These are phyloP conservation scores for Hartigia nigra DNA, from an alignment of 2,888 invertebrate species.

Conservation along the genomic window DNA sequence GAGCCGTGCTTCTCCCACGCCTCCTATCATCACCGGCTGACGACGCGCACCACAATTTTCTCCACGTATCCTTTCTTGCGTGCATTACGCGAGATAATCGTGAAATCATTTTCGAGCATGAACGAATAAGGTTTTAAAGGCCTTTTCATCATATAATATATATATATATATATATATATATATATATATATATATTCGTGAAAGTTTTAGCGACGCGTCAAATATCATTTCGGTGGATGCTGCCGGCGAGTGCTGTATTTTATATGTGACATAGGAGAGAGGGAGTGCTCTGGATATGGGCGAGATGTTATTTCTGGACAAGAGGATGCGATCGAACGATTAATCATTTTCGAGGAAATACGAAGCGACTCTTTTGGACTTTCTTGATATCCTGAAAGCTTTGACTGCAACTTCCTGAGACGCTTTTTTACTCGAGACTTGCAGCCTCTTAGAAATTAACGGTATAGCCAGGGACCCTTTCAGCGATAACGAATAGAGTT, in stretches of 20 bases:
- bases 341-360: slow-evolving; percentile 47
- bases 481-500: background rate
- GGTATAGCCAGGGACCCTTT: background rate
- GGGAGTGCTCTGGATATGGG: background rate
- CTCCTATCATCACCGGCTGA: background rate
- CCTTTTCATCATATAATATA: slow-evolving; percentile 26
- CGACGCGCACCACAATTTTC: background rate
- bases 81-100: background rate
- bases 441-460: background rate
- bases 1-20: background rate
- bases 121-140: background rate
- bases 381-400: slow-evolving; percentile 55
- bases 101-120: background rate
- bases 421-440: background rate
- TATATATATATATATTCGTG: slow-evolving; percentile 27
- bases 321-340: slow-evolving; percentile 32
- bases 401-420: slow-evolving; percentile 34
- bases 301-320: slow-evolving; percentile 12
- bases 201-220: slow-evolving; percentile 23
- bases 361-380: slow-evolving; percentile 40
- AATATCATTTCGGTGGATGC: slow-evolving; percentile 3
- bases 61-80: background rate
- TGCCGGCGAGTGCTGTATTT: background rate
- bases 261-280: slow-evolving; percentile 2
- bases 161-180: no score